Conservation (phyloP, 1,140 invertebrate species). For the Lordiphosa stackelbergi region DNA sequence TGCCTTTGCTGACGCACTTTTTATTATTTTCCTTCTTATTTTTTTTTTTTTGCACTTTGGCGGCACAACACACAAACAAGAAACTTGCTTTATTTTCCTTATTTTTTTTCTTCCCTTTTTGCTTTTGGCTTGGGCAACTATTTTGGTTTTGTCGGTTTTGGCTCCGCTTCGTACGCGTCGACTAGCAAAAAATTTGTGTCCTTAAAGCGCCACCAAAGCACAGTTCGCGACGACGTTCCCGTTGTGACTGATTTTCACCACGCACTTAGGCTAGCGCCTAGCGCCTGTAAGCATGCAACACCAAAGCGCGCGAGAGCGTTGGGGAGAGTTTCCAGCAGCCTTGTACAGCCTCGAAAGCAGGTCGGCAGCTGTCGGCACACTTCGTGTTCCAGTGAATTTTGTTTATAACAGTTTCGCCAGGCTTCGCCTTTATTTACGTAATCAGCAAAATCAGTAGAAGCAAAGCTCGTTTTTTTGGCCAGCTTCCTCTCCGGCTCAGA, state of each 20-base stretch:
- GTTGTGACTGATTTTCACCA: conserved; percentile 77
- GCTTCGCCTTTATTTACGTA: conserved; percentile 75
- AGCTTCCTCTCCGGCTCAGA: conserved; percentile 21
- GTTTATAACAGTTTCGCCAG: conserved; percentile 61
- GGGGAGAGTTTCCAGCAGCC: neutral
- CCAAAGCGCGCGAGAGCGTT: conserved; percentile 7
- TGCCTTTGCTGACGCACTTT: conserved; percentile 61
- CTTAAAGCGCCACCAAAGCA: conserved; percentile 61
- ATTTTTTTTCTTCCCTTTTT: conserved; percentile 26
- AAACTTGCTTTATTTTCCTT: conserved; percentile 3
- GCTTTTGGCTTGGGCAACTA: conserved; percentile 37
- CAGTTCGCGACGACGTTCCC: conserved; percentile 77
- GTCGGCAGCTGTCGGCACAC: conserved; percentile 2
- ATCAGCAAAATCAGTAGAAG: conserved; percentile 66
- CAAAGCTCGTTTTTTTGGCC: too few relatives aligned
- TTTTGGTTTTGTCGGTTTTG: conserved; percentile 23
- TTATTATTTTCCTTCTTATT: conserved; percentile 14
- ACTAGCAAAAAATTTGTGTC: conserved; percentile 45
- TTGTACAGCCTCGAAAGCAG: conserved; percentile 20
- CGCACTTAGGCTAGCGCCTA: conserved; percentile 28
- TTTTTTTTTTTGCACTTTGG: conserved; percentile 7
- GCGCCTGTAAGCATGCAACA: conserved; percentile 23
- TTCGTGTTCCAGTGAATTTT: conserved; percentile 49
- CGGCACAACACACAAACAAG: conserved; percentile 4
- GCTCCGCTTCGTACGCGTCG: conserved; percentile 45